phyloP scores from a whole-genome alignment of 53 echinoderm and acorn worm species.

The Crossaster papposus region DNA sequence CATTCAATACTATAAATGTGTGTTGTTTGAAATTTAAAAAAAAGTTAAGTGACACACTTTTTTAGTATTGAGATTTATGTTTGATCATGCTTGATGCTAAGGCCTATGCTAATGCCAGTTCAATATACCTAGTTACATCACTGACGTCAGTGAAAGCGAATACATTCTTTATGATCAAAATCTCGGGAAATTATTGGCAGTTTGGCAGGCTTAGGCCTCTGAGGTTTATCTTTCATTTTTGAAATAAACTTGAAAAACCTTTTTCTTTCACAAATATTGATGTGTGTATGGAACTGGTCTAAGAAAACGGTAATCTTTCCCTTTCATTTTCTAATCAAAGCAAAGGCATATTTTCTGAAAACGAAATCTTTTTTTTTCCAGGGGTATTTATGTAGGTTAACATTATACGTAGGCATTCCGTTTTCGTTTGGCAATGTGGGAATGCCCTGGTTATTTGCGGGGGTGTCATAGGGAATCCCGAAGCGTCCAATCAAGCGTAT shows the following conservation, averaged over 20 bases:
- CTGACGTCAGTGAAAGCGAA: too few species aligned
- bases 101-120: too few species aligned
- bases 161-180: too few species aligned
- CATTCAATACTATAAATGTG: too few species aligned
- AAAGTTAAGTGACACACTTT: too few species aligned
- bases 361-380: slow-evolving; percentile 8
- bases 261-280: slow-evolving; percentile 6
- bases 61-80: too few species aligned
- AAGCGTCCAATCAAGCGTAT: background rate
- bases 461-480: slow-evolving; percentile 33
- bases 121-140: too few species aligned
- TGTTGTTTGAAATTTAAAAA: too few species aligned
- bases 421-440: background rate
- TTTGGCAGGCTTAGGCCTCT: background rate
- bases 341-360: slow-evolving; percentile 20
- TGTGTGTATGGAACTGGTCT: slow-evolving; percentile 16
- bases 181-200: background rate
- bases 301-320: slow-evolving; percentile 1
- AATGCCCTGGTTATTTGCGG: background rate
- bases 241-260: background rate
- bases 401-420: slow-evolving; percentile 10
- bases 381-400: too few species aligned
- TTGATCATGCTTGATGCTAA: too few species aligned
- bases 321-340: slow-evolving; percentile 18
- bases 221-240: slow-evolving; percentile 19